Evolutionary conservation across 2,113 vertebrate genomes (phyloP), one percentile per base, ranked within the genome.

Genomic region (Thomomys bottae): DNA sequence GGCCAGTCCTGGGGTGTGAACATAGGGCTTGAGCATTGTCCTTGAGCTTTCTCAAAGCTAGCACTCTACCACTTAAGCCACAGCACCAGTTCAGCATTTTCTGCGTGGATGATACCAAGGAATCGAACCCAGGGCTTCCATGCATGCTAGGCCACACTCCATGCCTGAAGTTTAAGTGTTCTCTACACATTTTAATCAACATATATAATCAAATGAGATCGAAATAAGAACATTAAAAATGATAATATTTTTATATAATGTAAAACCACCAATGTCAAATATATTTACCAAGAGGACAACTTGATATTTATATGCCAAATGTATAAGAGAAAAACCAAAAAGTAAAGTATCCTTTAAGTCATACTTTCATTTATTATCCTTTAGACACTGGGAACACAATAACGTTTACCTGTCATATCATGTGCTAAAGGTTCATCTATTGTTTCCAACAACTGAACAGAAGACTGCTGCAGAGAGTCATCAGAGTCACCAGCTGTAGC

Each of bases 381-480:
- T 2, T 59, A 63, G 2, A 36, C 71, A 59, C 17, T 36, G 59
- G 34, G 61, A 84, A 80, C n/a, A 63, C 28, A 42, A 63, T 45
- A 30, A 77, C 4, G 94, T 85, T 97, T 98, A 99, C 99, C 99
- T 98, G 99, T 97, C 92, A 99, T 98, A 95, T 99, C 99, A 59
- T 99, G 99, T 64, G 98, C 98, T 96, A 99, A 97, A 85, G 99
- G 98, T 87, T 99, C 99, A 72, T 99, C 99, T 17, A 99, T 99
- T 84, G 98, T 98, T 96, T 99, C 99, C 59, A 99, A 98, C 87
- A 99, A 97, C 18, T 99, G 99, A 89, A 98, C 98, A 20, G 99
- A 96, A 21, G 98, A 95, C 96, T 99, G 99, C 30, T 98, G 98
- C 26, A 99, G 97, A 9, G 98, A 97, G 88, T 99, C 99, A 23